A percentile compares a stretch with the other conserved stretches of the same genome.
phyloP scores from a whole-genome alignment of 2,113 vertebrate species.

The Takifugu flavidus region DNA sequence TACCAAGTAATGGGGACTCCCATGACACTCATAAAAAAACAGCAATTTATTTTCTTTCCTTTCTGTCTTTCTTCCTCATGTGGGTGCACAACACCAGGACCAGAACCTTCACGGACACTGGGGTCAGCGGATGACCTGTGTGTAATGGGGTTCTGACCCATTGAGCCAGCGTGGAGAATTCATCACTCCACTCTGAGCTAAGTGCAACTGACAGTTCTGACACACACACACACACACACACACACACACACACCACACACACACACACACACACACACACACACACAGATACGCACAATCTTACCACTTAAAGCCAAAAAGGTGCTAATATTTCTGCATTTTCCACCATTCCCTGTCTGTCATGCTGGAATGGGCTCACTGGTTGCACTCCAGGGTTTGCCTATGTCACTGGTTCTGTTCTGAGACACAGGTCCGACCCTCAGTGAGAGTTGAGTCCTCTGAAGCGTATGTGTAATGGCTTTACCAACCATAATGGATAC shows the following conservation, averaged over 20 bases:
- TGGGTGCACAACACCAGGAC: slow-evolving; percentile 13
- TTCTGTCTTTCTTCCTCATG: background rate
- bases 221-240: background rate
- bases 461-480: too few species aligned
- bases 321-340: too few species aligned
- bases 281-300: too few species aligned
- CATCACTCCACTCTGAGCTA: slow-evolving; percentile 38
- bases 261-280: too few species aligned
- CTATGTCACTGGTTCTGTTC: too few species aligned
- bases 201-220: slow-evolving; percentile 32
- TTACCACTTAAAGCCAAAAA: too few species aligned
- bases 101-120: background rate
- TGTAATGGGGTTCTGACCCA: slow-evolving; percentile 40
- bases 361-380: too few species aligned
- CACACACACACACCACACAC: slow-evolving; percentile 3
- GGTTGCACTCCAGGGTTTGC: too few species aligned
- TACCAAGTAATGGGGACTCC: background rate
- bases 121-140: slow-evolving; percentile 24
- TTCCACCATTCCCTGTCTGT: too few species aligned
- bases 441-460: too few species aligned
- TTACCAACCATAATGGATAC: too few species aligned
- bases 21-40: background rate
- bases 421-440: too few species aligned
- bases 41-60: background rate
- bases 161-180: slow-evolving; percentile 36